Evolutionary conservation across 2,888 invertebrate species (phyloP), one percentile per base, ranked within the genome.

Genomic region (Leucozona laternaria): DNA sequence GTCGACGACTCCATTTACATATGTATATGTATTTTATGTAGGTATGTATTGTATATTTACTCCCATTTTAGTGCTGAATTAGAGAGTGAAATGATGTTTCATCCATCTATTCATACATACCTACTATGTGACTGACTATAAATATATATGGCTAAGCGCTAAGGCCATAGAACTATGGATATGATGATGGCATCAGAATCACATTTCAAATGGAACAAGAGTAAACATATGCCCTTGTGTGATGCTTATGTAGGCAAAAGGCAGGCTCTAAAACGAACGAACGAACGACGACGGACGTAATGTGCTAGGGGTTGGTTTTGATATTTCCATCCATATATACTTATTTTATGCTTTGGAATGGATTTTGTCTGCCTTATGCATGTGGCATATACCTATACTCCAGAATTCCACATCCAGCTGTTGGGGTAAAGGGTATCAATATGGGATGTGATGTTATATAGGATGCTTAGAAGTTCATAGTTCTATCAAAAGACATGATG

Each of bases 11-110:
- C 2, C 25, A 25, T 45, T 6, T 20, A 6, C 31, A 8, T 31
- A 31, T 31, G 6, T 28, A 6, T 28, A 28, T 2, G 28, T 28
- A 28, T 28, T 6, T 28, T 2, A 28, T 28, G 28, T 28, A 4
- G 4, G 28, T 28, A 28, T 4, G 28, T 20, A 6, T 13, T 13
- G 13, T 11, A 11, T 50, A 48, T 28, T 57, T 31, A 76, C 43
- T 57, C 43, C 55, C 43, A 40, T 53, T 37, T 62, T 55, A 34
- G 43, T 64, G 53, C 55, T 57, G 76, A 76, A 76, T 66, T 76
- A 76, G 76, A 75, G 62, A 75, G 73, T 64, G 62, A 75, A 73
- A 62, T 75, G 68, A 53, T 20, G 53, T 64, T 68, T 25, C 50
- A n/a, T 68, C 37, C 7, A 22, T 60, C 11, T 22, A 31, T 58